phyloP scores from a whole-genome alignment of 2,888 invertebrate genomes.

The Gortyna flavago region DNA sequence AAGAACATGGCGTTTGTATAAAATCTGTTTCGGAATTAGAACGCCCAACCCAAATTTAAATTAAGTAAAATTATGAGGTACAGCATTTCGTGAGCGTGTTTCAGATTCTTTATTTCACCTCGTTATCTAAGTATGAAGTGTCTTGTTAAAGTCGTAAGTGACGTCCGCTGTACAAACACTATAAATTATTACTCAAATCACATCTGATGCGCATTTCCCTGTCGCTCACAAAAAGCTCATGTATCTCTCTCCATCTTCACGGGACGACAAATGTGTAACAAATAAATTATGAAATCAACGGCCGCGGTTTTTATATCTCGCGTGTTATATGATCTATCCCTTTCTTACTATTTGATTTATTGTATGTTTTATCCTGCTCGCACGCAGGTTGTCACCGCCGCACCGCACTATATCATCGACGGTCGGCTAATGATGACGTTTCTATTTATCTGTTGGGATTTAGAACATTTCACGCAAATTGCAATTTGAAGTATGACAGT shows the following conservation, averaged over 20 bases:
- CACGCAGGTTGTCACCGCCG: slow-evolving; percentile 79
- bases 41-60: slow-evolving; percentile 61
- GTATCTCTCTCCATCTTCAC: slow-evolving; percentile 89
- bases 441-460: slow-evolving; percentile 83
- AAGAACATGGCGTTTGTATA: slow-evolving; percentile 41
- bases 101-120: slow-evolving; percentile 68
- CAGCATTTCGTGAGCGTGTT: slow-evolving; percentile 53
- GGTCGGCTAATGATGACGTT: slow-evolving; percentile 85
- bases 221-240: slow-evolving; percentile 87
- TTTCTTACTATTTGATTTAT: slow-evolving; percentile 68
- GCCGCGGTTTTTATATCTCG: slow-evolving; percentile 86
- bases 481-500: slow-evolving; percentile 81
- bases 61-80: slow-evolving; percentile 57
- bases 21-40: slow-evolving; percentile 50
- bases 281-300: slow-evolving; percentile 90
- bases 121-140: slow-evolving; percentile 67
- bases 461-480: slow-evolving; percentile 81
- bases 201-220: slow-evolving; percentile 88
- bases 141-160: slow-evolving; percentile 83
- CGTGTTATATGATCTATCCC: slow-evolving; percentile 75
- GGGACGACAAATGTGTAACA: slow-evolving; percentile 90
- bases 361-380: slow-evolving; percentile 74
- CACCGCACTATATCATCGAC: slow-evolving; percentile 85
- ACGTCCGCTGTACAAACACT: slow-evolving; percentile 86
- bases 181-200: slow-evolving; percentile 89